Conservation (phyloP, 2,797 vertebrate genomes). For the Aplochiton taeniatus region DNA sequence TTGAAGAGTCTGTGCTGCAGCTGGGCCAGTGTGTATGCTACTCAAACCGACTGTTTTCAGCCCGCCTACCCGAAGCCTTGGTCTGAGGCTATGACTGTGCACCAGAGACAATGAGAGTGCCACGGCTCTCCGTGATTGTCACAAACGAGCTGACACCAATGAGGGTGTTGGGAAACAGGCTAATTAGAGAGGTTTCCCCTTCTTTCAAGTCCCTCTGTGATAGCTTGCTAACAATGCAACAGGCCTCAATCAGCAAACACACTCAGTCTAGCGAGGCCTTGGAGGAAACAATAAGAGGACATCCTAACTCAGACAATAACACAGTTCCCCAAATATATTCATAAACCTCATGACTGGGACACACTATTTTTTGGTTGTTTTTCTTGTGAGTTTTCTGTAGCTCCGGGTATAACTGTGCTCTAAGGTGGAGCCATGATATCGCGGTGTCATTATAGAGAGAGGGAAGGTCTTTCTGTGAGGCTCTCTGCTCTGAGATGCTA, state of each 20-base stretch:
- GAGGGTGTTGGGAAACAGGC: conserved; percentile 47
- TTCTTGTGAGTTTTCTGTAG: no score
- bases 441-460: neutral
- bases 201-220: conserved; percentile 17
- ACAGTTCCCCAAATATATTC: no score
- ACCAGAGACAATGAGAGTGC: conserved; percentile 50
- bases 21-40: conserved; percentile 53
- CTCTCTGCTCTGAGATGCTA: conserved; percentile 3
- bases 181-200: conserved; percentile 53
- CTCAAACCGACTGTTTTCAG: conserved; percentile 57
- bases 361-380: no score
- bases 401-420: no score
- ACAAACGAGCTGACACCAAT: conserved; percentile 62
- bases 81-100: conserved; percentile 66
- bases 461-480: conserved; percentile 16
- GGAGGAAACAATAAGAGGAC: no score
- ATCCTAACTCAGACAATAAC: no score
- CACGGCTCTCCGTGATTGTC: conserved; percentile 52
- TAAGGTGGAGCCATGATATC: conserved; percentile 15
- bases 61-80: conserved; percentile 45
- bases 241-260: conserved; percentile 18
- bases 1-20: conserved; percentile 64
- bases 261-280: no score
- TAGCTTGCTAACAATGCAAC: conserved; percentile 17
- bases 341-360: no score